Evolutionary conservation across 1,140 invertebrate species (phyloP), one percentile per base, ranked within the genome.

Genomic region (Stenopsyche tienmushanensis): DNA sequence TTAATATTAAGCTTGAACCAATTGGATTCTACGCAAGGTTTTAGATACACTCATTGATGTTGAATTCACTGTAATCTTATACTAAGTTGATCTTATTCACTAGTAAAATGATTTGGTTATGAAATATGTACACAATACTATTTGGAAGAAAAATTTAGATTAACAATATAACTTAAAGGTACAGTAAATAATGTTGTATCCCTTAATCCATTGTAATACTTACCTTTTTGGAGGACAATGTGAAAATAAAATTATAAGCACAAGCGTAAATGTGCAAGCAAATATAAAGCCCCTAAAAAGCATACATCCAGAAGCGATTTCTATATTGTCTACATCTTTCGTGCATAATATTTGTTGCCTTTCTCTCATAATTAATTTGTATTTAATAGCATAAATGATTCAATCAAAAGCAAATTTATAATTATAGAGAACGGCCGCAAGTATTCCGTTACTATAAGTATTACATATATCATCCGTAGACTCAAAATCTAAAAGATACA

Each of bases 291-390:
- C 26, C n/a, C 63, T 69, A 69, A 25, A 55, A 69, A 69, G 67
- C 67, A 23, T 68, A 64, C 29, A 25, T 13, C 54, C 39, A 62
- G n/a, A 34, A n/a, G 18, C 45, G 39, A 53, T 41, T 54, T 41
- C 45, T 67, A 25, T 52, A n/a, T n/a, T n/a, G n/a, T n/a, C n/a
- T n/a, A 24, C 41, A 53, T 9, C 42, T 58, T 17, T n/a, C 66
- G 60, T 68, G 66, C 66, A 25, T 64, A 67, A 68, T 68, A 68
- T 52, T 64, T 64, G 66, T 59, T 26, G 62, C 66, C 66, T 64
- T 64, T 68, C 62, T 64, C 62, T 64, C 23, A 49, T 24, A 39
- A 49, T 62, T 10, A 58, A 34, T 34, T 34, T 53, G 3, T 29
- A 49, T 18, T 49, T 53, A 3, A 26, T 3, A 7, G 15, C 50